Conservation (phyloP, 2,888 invertebrate species). For the Listrodromus nycthemerus region DNA sequence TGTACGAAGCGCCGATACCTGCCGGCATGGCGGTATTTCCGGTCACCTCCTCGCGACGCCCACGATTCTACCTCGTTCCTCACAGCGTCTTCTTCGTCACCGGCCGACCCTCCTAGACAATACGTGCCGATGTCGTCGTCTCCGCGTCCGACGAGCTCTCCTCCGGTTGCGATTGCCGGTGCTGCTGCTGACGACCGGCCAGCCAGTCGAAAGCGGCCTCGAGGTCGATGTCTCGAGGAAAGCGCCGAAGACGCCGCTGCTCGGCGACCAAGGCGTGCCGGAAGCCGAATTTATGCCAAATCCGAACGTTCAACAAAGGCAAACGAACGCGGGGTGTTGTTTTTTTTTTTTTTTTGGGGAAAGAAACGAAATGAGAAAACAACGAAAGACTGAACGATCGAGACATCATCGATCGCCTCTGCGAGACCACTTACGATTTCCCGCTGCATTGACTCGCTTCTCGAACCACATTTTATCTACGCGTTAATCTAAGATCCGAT, state of each 20-base stretch:
- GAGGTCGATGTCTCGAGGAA: constrained; percentile 67
- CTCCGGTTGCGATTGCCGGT: constrained; percentile 37
- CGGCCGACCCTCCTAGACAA: constrained; percentile 8
- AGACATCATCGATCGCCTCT: constrained; percentile 2
- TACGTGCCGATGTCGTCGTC: not conserved
- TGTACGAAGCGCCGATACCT: constrained; percentile 88
- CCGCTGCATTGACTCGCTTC: constrained; percentile 1
- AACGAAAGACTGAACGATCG: constrained; percentile 56
- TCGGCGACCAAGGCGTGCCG: constrained; percentile 69
- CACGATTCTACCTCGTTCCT: constrained; percentile 34
- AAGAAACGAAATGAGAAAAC: constrained; percentile 72
- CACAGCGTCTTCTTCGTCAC: constrained; percentile 16
- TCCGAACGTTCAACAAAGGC: constrained; percentile 81
- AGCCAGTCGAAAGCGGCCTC: constrained; percentile 58
- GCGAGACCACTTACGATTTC: constrained; percentile 19
- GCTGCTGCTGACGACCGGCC: constrained; percentile 42
- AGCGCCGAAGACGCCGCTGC: constrained; percentile 54
- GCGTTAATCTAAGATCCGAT: not conserved
- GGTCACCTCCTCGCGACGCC: constrained; percentile 58
- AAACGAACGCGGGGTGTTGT: constrained; percentile 72
- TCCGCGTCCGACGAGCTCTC: constrained; percentile 64
- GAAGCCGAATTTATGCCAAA: constrained; percentile 80
- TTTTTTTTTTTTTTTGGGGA: too few species aligned
- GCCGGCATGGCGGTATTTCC: constrained; percentile 86
- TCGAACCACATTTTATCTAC: not conserved